phyloP scores from a whole-genome alignment of 2,113 vertebrate genomes.

The Neolamprologus toae region DNA sequence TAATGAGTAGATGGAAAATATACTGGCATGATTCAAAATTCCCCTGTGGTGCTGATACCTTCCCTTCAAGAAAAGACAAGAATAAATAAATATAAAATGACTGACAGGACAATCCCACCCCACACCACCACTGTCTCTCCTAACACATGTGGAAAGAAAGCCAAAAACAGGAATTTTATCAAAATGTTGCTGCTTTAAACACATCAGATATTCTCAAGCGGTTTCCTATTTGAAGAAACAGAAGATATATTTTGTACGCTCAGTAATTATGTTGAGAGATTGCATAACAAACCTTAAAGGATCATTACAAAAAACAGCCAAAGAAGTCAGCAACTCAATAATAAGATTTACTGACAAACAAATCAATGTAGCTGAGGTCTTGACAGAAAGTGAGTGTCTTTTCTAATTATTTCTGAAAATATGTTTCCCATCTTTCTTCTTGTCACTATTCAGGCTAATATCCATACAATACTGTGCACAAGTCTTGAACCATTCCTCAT shows the following conservation, averaged over 20 bases:
- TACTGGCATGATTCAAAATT: not conserved
- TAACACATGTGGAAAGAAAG: not conserved
- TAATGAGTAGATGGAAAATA: slow-evolving; percentile 43
- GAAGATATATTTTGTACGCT: not conserved
- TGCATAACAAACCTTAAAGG: not conserved
- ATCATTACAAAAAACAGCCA: not conserved
- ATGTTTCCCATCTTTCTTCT: not conserved
- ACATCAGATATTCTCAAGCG: not conserved
- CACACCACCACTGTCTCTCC: not conserved
- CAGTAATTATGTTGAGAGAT: not conserved
- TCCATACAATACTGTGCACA: not conserved
- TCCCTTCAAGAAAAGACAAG: not conserved
- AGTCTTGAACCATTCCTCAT: not conserved
- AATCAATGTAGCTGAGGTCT: not conserved
- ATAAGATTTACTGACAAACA: not conserved
- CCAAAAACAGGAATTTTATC: not conserved
- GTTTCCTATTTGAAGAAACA: not conserved
- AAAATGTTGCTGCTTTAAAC: not conserved
- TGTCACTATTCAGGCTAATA: not conserved
- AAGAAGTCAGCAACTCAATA: not conserved
- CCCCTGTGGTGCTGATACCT: slow-evolving; percentile 6
- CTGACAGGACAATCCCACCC: not conserved
- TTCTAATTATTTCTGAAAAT: not conserved
- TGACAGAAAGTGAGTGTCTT: not conserved
- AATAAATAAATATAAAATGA: not conserved